Evolutionary conservation across 1,140 invertebrate species (phyloP).

Genomic region (Antheraea pernyi): DNA sequence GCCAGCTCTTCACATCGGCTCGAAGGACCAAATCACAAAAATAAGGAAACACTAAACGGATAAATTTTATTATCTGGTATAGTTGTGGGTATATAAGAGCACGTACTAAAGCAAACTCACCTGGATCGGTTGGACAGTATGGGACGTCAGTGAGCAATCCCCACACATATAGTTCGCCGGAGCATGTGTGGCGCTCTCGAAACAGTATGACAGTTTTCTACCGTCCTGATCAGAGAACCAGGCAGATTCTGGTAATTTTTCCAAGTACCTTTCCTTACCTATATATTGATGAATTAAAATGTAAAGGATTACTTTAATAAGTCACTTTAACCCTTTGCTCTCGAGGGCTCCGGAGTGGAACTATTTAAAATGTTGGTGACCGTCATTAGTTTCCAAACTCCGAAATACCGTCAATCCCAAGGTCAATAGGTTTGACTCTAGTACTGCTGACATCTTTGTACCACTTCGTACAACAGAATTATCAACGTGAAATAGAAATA

Average conservation of each 20-base stretch:
- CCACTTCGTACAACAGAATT: too few relatives aligned
- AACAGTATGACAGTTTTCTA: constrained; percentile 42
- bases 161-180: constrained; percentile 55
- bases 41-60: neutral
- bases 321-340: too few relatives aligned
- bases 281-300: neutral
- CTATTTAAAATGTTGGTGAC: too few relatives aligned
- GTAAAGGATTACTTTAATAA: too few relatives aligned
- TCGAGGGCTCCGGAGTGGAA: too few relatives aligned
- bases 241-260: constrained; percentile 34
- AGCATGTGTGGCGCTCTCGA: constrained; percentile 52
- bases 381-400: too few relatives aligned
- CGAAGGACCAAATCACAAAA: neutral
- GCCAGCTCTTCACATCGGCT: neutral
- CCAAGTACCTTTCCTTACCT: constrained; percentile 55
- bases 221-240: constrained; percentile 29
- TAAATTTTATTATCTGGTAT: neutral
- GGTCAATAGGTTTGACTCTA: too few relatives aligned
- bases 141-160: constrained; percentile 33
- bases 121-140: constrained; percentile 51
- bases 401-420: too few relatives aligned
- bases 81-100: neutral
- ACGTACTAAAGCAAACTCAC: constrained; percentile 21
- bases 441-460: too few relatives aligned
- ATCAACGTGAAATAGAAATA: too few relatives aligned